Evolutionary conservation across 2,113 vertebrate species (phyloP), one percentile per base, ranked within the genome.

Genomic region (Oreochromis aureus): DNA sequence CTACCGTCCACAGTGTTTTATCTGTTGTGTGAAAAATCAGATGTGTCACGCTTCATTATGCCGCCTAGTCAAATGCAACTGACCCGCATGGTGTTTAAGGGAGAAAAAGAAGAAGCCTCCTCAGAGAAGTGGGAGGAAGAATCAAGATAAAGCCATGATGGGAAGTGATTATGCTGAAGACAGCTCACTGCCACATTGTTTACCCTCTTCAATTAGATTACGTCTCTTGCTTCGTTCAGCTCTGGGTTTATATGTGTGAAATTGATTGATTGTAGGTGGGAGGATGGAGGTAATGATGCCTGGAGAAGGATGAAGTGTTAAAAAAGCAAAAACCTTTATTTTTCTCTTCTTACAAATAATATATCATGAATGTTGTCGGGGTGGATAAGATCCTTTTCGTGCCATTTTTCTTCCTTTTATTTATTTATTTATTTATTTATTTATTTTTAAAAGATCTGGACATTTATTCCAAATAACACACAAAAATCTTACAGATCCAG

Each of bases 211-310:
- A 78, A 0, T 90, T 82, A 12, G 59, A 69, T 27, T 79, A 22
- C 18, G 19, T 59, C 53, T 80, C 16, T 69, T 2, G 12, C 16
- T 59, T 73, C 53, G 11, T 61, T n/a, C 54, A 54, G 12, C 36
- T 27, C 18, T 69, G 16, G 1, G 36, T 78, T 6, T 41, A 46
- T 59, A 41, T 73, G 53, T 7, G 39, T 69, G 32, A 41, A 36
- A 0, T 5, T 59, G 81, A 82, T 16, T 54, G 78, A 58, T 46
- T 39, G 80, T 6, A 12, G 11, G 1, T 73, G 0, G 3, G 41
- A 48, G 80, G 53, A 58, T 86, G 76, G 24, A 81, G 87, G 22
- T 84, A 84, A 91, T 81, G 87, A 84, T 19, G 76, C 81, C 83
- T 24, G 22, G 54, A 89, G 32, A 51, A 0, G 27, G 30, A 83